A percentile compares a stretch with the other conserved stretches of the same genome.
These are phyloP conservation scores for Dione juno DNA, from an alignment of 2,888 invertebrate species.

Conservation along the genomic window DNA sequence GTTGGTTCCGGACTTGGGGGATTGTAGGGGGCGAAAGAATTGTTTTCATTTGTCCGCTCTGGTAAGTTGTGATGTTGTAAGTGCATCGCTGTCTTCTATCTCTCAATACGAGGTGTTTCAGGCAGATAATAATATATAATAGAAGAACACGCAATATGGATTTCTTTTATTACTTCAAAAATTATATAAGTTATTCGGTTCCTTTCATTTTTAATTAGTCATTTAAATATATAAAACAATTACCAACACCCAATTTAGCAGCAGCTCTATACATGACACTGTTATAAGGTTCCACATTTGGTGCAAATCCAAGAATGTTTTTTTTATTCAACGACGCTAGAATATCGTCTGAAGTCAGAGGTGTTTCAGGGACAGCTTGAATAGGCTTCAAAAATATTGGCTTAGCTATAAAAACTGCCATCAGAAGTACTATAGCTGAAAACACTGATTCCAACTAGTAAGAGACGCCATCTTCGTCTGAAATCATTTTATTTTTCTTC, in stretches of 20 bases:
- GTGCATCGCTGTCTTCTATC: too few species aligned
- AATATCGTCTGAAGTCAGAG: constrained; percentile 54
- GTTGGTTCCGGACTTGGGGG: too few species aligned
- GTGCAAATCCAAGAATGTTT: constrained; percentile 65
- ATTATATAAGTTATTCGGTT: too few species aligned
- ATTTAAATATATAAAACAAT: not conserved
- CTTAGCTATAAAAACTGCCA: constrained; percentile 60
- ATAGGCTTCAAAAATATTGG: constrained; percentile 71
- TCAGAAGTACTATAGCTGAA: constrained; percentile 54
- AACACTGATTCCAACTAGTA: constrained; percentile 58
- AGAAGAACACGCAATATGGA: too few species aligned
- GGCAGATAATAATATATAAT: too few species aligned
- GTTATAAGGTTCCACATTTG: constrained; percentile 52
- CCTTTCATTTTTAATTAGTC: too few species aligned
- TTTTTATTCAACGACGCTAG: constrained; percentile 52
- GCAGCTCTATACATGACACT: constrained; percentile 59
- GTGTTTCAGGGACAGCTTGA: constrained; percentile 58
- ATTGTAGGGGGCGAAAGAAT: too few species aligned
- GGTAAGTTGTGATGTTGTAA: too few species aligned
- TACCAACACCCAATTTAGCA: constrained; percentile 53
- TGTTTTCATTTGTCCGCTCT: too few species aligned
- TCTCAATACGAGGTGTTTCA: too few species aligned
- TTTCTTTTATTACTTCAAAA: too few species aligned
- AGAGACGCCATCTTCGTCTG: constrained; percentile 65
- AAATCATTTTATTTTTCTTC: constrained; percentile 32